Conservation (phyloP, 2,113 vertebrate species). For the Kryptolebias marmoratus region DNA sequence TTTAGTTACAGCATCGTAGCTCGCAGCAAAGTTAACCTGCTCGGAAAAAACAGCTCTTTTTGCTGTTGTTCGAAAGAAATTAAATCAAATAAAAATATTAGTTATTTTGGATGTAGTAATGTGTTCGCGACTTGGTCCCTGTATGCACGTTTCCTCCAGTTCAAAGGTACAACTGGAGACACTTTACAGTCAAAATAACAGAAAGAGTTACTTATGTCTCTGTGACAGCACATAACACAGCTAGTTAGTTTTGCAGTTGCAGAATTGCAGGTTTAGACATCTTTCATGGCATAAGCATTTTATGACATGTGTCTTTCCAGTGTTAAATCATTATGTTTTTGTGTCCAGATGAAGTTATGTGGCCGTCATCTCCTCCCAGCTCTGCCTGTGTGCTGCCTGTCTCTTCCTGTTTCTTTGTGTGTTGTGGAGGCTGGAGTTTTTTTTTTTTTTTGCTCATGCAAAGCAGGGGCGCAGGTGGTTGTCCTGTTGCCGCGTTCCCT, state of each 20-base stretch:
- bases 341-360: not conserved
- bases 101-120: not conserved
- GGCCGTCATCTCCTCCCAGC: slow-evolving; percentile 6
- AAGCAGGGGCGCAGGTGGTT: slow-evolving; percentile 55
- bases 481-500: slow-evolving; percentile 19
- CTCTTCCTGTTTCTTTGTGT: slow-evolving; percentile 22
- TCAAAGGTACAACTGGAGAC: slow-evolving; percentile 20
- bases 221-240: not conserved
- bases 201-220: not conserved
- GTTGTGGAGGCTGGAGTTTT: slow-evolving; percentile 5
- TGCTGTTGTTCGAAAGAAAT: not conserved
- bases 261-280: not conserved
- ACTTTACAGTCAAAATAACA: not conserved
- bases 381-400: slow-evolving; percentile 24
- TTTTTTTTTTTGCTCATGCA: slow-evolving; percentile 22
- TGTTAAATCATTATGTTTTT: not conserved
- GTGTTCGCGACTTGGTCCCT: slow-evolving; percentile 14
- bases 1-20: slow-evolving; percentile 17
- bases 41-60: not conserved
- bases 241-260: not conserved
- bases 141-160: slow-evolving; percentile 29
- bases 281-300: slow-evolving; percentile 18
- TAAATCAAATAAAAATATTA: not conserved
- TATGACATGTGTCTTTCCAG: slow-evolving; percentile 20
- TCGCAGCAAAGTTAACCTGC: slow-evolving; percentile 13